Conservation (phyloP, 2,797 vertebrate genomes). For the Sebastes kiyomatsui region DNA sequence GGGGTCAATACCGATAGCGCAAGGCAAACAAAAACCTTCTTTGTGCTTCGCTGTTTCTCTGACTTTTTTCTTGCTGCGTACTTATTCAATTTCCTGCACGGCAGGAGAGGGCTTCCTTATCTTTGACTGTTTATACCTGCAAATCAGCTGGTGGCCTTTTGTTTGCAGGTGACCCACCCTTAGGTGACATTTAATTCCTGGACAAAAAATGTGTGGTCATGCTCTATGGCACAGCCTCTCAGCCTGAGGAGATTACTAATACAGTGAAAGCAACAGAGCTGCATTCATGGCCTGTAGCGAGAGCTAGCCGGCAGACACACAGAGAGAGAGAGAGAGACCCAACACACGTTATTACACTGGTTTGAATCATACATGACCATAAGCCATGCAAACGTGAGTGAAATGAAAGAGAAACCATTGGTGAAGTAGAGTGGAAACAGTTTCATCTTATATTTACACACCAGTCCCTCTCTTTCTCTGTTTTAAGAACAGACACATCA, state of each 20-base stretch:
- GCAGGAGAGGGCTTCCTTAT: slow-evolving; percentile 77
- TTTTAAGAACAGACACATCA: neutral
- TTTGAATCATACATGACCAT: slow-evolving; percentile 52
- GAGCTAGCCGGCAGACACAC: slow-evolving; percentile 30
- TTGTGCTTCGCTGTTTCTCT: slow-evolving; percentile 69
- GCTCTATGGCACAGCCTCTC: slow-evolving; percentile 83
- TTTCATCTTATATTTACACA: slow-evolving; percentile 63
- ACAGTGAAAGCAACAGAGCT: slow-evolving; percentile 77
- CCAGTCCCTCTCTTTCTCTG: slow-evolving; percentile 6
- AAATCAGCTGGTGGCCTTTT: slow-evolving; percentile 79
- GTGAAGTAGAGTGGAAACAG: slow-evolving; percentile 45
- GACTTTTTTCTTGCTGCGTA: slow-evolving; percentile 56
- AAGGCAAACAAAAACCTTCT: slow-evolving; percentile 79
- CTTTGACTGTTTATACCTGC: slow-evolving; percentile 80
- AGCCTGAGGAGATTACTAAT: slow-evolving; percentile 85
- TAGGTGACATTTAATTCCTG: slow-evolving; percentile 89
- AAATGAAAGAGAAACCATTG: slow-evolving; percentile 41
- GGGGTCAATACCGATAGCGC: slow-evolving; percentile 73
- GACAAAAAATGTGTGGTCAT: slow-evolving; percentile 83
- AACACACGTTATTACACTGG: slow-evolving; percentile 53
- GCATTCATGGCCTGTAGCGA: slow-evolving; percentile 66
- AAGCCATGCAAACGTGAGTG: slow-evolving; percentile 22
- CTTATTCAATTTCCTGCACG: slow-evolving; percentile 82
- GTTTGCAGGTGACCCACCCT: slow-evolving; percentile 83
- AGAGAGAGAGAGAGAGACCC: slow-evolving; percentile 3